phyloP scores from a whole-genome alignment of 1,140 invertebrate genomes.

The Zeugodacus cucurbitae region DNA sequence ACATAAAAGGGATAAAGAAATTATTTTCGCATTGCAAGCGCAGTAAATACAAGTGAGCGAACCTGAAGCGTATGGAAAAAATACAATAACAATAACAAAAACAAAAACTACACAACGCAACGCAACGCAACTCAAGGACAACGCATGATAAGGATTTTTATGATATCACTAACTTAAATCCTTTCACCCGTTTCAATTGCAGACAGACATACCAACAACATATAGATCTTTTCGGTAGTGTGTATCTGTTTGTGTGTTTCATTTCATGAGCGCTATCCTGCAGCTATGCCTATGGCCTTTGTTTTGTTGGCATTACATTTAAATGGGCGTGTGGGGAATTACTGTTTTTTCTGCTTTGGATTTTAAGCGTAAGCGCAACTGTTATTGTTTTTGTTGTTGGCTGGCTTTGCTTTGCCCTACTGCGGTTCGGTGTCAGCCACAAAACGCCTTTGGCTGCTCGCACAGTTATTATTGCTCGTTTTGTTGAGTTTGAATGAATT shows the following conservation, averaged over 20 bases:
- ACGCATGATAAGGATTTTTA: slow-evolving; percentile 35
- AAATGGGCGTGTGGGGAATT: slow-evolving; percentile 57
- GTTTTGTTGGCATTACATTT: slow-evolving; percentile 40
- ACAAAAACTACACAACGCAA: not conserved
- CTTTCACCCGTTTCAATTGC: slow-evolving; percentile 44
- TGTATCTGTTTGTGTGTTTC: not conserved
- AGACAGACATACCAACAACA: not conserved
- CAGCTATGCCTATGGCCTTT: not conserved
- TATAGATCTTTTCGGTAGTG: not conserved
- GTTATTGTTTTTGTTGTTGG: slow-evolving; percentile 20
- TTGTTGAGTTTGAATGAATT: slow-evolving; percentile 41
- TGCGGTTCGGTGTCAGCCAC: not conserved
- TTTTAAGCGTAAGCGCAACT: not conserved
- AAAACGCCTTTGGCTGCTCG: slow-evolving; percentile 5
- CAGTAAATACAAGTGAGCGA: slow-evolving; percentile 37
- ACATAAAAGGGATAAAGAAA: slow-evolving; percentile 67
- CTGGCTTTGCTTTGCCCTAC: not conserved
- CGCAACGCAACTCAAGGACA: not conserved
- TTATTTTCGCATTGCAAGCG: slow-evolving; percentile 64
- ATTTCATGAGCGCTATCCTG: not conserved
- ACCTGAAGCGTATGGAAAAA: not conserved
- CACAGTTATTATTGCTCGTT: slow-evolving; percentile 5
- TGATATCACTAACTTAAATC: slow-evolving; percentile 50
- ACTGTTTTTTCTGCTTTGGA: slow-evolving; percentile 39
- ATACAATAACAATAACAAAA: slow-evolving; percentile 16